Conservation (phyloP, 2,113 vertebrate species). For the Pelodiscus sinensis region DNA sequence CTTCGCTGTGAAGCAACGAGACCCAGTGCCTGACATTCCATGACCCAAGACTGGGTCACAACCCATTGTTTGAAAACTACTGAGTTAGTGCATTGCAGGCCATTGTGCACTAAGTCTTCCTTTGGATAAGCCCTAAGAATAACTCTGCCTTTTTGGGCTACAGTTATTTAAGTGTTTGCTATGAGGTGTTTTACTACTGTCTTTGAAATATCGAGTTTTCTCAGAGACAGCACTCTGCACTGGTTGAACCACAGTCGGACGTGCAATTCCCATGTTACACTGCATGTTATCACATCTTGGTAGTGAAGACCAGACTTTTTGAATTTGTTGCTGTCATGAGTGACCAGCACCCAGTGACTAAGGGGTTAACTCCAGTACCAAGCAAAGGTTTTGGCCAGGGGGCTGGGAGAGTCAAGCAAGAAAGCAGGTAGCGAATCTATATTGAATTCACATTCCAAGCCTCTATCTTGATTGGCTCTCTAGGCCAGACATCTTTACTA, state of each 20-base stretch:
- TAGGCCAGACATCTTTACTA: too few relatives aligned
- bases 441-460: too few relatives aligned
- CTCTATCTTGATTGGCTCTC: too few relatives aligned
- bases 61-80: too few relatives aligned
- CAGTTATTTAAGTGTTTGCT: not conserved
- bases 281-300: not conserved
- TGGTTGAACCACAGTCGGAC: not conserved
- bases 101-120: not conserved
- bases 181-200: not conserved
- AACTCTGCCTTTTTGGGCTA: not conserved
- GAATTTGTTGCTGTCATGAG: not conserved
- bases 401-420: too few relatives aligned
- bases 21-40: too few relatives aligned
- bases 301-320: not conserved
- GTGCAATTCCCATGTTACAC: not conserved
- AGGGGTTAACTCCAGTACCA: too few relatives aligned
- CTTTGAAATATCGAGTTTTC: not conserved
- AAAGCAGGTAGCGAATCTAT: too few relatives aligned
- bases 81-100: not conserved
- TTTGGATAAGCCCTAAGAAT: not conserved
- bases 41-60: too few relatives aligned
- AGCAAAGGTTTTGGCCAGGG: too few relatives aligned
- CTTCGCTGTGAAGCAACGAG: too few relatives aligned
- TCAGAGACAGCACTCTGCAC: not conserved
- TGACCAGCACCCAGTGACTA: too few relatives aligned